These are phyloP conservation scores for Mastomys natalensis DNA, from an alignment of 2,113 vertebrate genomes.

Conservation along the genomic window DNA sequence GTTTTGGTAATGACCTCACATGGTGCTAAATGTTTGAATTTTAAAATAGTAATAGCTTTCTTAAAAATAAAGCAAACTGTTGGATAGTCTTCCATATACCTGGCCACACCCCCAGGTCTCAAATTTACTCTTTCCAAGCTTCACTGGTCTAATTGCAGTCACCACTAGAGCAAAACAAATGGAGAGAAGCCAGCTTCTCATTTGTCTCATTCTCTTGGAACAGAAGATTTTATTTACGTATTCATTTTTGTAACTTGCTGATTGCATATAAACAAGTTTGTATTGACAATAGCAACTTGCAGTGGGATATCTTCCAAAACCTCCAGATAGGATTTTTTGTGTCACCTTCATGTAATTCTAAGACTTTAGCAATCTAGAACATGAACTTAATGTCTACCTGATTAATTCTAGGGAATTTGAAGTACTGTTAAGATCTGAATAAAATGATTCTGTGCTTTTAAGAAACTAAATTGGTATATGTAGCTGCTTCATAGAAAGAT, in stretches of 20 bases:
- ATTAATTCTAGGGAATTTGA: not conserved
- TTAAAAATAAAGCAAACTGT: not conserved
- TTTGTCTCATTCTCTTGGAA: not conserved
- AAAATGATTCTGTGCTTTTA: not conserved
- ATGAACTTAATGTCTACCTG: not conserved
- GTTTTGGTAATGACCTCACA: slow-evolving; percentile 29
- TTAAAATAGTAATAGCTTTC: slow-evolving; percentile 36
- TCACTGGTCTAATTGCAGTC: not conserved
- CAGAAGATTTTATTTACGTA: slow-evolving; percentile 28
- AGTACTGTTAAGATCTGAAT: not conserved
- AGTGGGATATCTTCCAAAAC: not conserved
- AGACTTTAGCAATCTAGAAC: not conserved
- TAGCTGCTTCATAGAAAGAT: slow-evolving; percentile 19
- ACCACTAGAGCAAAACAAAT: not conserved
- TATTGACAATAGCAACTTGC: slow-evolving; percentile 30
- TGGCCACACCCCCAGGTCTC: not conserved
- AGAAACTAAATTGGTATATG: not conserved
- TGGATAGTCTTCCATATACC: not conserved
- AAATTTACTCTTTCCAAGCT: not conserved
- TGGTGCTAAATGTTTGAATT: slow-evolving; percentile 49
- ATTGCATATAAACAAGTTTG: not conserved
- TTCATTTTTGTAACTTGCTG: not conserved
- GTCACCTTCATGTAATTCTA: not conserved
- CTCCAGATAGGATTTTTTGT: not conserved
- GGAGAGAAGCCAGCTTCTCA: slow-evolving; percentile 28